Evolutionary conservation across 2,888 invertebrate genomes (phyloP), one percentile per base, ranked within the genome.

Genomic region (Chaetoderma sp.): DNA sequence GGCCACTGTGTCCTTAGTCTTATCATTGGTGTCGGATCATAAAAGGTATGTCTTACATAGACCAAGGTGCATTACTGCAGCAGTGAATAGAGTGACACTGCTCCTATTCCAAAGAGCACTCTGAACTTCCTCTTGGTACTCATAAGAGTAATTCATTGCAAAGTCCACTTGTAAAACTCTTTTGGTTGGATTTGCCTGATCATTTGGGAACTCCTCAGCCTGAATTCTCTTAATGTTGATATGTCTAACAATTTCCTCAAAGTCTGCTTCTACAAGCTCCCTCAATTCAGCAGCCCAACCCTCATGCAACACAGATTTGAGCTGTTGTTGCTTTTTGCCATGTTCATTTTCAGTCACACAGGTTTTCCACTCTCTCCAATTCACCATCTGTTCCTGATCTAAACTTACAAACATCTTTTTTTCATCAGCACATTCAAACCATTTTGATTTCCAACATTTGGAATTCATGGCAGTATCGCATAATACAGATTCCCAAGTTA

Each of bases 131-230:
- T 62, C 61, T 62, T 62, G 62, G 28, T 62, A 62, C 28, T 62
- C 60, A 61, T 60, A 62, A 21, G 58, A 62, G 27, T 62, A 62
- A n/a, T 44, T 60, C 62, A 62, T 62, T 5, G 62, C 62, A 33
- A 59, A 56, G 27, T 56, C 56, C 8, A 56, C 16, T 36, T 56
- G n/a, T 42, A 42, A 21, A 36, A 39, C 32, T 1, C 56, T 18
- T 39, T 23, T 1, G n/a, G 21, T 39, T n/a, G 4, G 18, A 21
- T 5, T 4, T 18, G 21, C 39, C 18, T 56, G 2, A 27, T 39
- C 56, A 23, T 16, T 27, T 39, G 1, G 1, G 39, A 56, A 56
- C 23, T 56, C 23, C 2, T 25, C 2, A 28, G 54, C 18, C 3
- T 52, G 52, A n/a, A 52, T 52, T 52, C 52, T 25, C n/a, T n/a